Base-by-base conservation (phyloP, 2,888 invertebrate genomes). In the Cerastis leucographa region DNA sequence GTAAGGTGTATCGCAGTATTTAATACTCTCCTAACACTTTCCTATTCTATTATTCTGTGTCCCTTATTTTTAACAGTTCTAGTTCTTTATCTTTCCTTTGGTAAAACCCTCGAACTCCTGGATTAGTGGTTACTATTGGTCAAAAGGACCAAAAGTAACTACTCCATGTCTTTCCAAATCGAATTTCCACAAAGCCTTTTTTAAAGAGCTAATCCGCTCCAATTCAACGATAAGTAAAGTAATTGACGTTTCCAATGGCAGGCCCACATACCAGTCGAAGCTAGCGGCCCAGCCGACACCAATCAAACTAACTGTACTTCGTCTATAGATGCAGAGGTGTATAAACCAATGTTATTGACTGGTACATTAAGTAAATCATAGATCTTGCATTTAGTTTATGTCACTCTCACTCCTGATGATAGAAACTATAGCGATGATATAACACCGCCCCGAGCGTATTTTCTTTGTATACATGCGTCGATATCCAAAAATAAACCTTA, bases 281-380 rank as follows among this genome's bases (percentile, higher is more conserved):
- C 54, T 76, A 65, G 61, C 62, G 67, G 68, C 54, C 29, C 46
- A 70, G 65, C 61, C 71, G 74, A 65, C 64, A 70, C 46, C 71
- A 75, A 81, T 86, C 81, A 84, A 67, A 51, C 29, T 84, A 88
- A 86, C 87, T 86, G 81, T 88, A 71, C 72, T 72, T 72, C 35
- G 65, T 19, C 78, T 72, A 35, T 54, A 73, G 35, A n/a, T 40
- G 51, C 44, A 64, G 42, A 25, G 62, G 14, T 69, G 49, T 25
- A 56, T 22, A 19, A 19, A 59, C 56, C 62, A 73, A 70, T 76
- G 56, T 65, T 70, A 67, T 49, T 64, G 64, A 51, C 66, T 67
- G 19, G 25, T 71, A 73, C 44, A 67, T 17, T 42, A 42, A 61
- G 54, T 54, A 67, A 83, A 59, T 76, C 46, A 56, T 42, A 59